These are phyloP conservation scores for Chaetorhynchus papuensis DNA, from an alignment of 2,113 vertebrate species.

Conservation along the genomic window DNA sequence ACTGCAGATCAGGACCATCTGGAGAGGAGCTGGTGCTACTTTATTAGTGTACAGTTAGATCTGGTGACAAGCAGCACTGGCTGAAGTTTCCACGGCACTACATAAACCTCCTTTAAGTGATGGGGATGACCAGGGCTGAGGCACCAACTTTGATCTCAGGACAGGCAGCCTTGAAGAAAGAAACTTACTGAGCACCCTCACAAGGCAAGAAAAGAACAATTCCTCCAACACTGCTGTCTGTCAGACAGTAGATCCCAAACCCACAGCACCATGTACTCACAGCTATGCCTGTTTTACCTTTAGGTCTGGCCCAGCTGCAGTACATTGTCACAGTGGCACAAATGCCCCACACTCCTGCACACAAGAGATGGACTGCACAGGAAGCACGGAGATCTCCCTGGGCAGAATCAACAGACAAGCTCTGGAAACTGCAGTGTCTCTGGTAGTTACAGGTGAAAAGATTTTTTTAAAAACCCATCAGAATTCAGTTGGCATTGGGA, in stretches of 20 bases:
- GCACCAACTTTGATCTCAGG: not conserved
- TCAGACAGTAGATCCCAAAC: not conserved
- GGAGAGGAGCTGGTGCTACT: not conserved
- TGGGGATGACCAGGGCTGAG: not conserved
- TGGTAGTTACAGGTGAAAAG: not conserved
- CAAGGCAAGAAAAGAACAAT: not conserved
- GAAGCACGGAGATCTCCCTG: not conserved
- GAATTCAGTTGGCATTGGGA: not conserved
- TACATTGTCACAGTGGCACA: not conserved
- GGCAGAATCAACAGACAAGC: not conserved
- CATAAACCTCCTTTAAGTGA: not conserved
- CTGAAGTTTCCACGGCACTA: not conserved
- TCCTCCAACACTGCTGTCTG: not conserved
- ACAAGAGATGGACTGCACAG: accelerated
- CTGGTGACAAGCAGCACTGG: not conserved
- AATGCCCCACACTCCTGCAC: not conserved
- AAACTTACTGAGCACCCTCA: not conserved
- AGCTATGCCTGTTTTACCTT: not conserved
- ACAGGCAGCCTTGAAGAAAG: not conserved
- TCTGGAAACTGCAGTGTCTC: not conserved
- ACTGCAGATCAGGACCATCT: not conserved
- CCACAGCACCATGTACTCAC: not conserved
- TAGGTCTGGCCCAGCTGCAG: not conserved
- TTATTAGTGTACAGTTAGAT: not conserved
- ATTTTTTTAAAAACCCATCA: not conserved